Conservation (phyloP, 1,140 invertebrate species). For the Epicauta chinensis region DNA sequence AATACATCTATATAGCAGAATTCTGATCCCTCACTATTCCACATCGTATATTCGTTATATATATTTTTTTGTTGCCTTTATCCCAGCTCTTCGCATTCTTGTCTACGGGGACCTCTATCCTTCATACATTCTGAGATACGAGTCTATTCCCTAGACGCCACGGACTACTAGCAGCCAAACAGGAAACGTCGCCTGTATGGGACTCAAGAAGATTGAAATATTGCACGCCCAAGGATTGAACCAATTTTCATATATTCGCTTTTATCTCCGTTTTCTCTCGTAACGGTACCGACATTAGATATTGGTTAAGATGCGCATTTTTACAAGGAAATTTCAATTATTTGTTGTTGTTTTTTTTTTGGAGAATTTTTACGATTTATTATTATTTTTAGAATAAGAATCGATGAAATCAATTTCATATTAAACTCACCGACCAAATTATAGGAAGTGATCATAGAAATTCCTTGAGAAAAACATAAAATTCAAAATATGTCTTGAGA, state of each 20-base stretch:
- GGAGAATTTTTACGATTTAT: too few relatives aligned
- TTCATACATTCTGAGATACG: constrained; percentile 39
- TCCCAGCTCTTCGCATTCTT: constrained; percentile 37
- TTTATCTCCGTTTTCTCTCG: constrained; percentile 20
- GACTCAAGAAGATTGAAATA: constrained; percentile 39
- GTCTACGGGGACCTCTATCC: constrained; percentile 38
- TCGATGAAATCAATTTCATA: too few relatives aligned
- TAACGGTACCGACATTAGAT: constrained; percentile 11
- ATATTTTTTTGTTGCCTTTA: constrained; percentile 32
- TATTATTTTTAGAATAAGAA: too few relatives aligned
- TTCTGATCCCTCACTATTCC: constrained; percentile 33
- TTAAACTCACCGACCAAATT: too few relatives aligned
- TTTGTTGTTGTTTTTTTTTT: too few relatives aligned
- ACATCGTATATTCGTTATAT: constrained; percentile 35
- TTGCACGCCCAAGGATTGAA: constrained; percentile 40
- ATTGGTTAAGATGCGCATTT: constrained; percentile 9
- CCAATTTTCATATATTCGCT: constrained; percentile 40
- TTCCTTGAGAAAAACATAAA: too few relatives aligned
- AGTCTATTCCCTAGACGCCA: constrained; percentile 33
- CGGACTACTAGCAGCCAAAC: constrained; percentile 34
- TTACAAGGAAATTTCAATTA: constrained; percentile 3
- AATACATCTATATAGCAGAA: constrained; percentile 35
- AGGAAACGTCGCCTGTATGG: constrained; percentile 37
- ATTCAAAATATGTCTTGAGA: too few relatives aligned
- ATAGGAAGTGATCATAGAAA: too few relatives aligned